Evolutionary conservation across 2,888 invertebrate species (phyloP), one percentile per base, ranked within the genome.

Genomic region (Luffia ferchaultella): DNA sequence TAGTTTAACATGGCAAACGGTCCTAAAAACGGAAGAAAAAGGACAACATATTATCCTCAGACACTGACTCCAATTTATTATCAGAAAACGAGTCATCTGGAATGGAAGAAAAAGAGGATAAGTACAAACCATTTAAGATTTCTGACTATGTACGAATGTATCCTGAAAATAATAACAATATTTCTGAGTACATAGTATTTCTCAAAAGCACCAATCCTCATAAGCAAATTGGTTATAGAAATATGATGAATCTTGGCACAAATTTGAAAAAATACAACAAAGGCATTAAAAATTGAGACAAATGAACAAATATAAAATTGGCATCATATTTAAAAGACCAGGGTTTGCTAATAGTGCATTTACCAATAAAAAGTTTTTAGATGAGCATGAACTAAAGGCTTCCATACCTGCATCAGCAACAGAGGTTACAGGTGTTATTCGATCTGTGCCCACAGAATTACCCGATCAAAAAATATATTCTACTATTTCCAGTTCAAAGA

Each of bases 141-240:
- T 40, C 47, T 1, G 47, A 47, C 16, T 47, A 47, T 16, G 2
- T 1, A 1, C 30, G 47, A 16, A 3, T 20, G 5, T 47, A 47
- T 47, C 47, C 47, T 2, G 47, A 47, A 19, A 41, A 47, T 15
- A 16, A 30, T 1, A n/a, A n/a, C n/a, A 41, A 2, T 12, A 41
- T 17, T n/a, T 40, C 40, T 1, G 47, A 47, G 40, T 47, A 16
- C 17, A 41, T 47, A n/a, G 47, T 47, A 2, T 47, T 47, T 30
- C 40, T 30, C 7, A 41, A 47, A 40, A 40, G 40, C 2, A 2
- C 30, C 17, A 41, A 47, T 3, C 30, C 12, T 2, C 2, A 2
- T 2, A 40, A 40, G 17, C 47, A 30, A 3, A 47, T 47, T 1
- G 47, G 47, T 2, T 30, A 30, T 1, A 47, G 47, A 2, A 41